A percentile compares a stretch with the other conserved stretches of the same genome.
These are phyloP conservation scores for Megalurothrips usitatus DNA, from an alignment of 2,888 invertebrate genomes.

Conservation along the genomic window DNA sequence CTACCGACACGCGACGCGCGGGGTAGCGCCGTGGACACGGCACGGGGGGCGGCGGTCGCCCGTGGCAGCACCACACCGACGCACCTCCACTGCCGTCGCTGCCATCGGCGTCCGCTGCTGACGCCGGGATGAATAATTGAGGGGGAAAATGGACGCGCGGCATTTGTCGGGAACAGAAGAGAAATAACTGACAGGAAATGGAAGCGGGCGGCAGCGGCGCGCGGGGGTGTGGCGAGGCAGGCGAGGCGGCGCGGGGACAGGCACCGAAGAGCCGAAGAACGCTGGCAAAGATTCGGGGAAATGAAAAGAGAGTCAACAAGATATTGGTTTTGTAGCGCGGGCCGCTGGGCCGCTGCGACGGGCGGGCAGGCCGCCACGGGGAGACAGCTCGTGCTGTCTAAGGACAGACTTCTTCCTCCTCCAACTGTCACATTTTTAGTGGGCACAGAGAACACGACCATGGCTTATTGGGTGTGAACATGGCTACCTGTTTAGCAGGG, in stretches of 20 bases:
- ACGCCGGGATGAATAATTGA: not conserved
- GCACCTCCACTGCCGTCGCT: not conserved
- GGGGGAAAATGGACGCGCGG: not conserved
- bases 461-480: too few relatives aligned
- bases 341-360: not conserved
- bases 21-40: not conserved
- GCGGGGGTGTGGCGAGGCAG: not conserved
- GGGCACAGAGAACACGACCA: too few relatives aligned
- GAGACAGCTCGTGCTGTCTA: not conserved
- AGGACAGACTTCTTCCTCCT: too few relatives aligned
- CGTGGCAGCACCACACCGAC: not conserved
- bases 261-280: too few relatives aligned
- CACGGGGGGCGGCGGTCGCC: too few relatives aligned
- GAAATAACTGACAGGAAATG: not conserved
- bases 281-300: too few relatives aligned
- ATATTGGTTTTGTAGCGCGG: too few relatives aligned
- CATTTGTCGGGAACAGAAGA: not conserved
- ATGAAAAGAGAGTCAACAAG: too few relatives aligned
- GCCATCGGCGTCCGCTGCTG: not conserved
- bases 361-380: not conserved
- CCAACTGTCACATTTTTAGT: too few relatives aligned
- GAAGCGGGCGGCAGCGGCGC: not conserved
- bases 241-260: too few relatives aligned
- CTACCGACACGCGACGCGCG: too few relatives aligned
- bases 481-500: too few relatives aligned